Evolutionary conservation across 2,888 invertebrate species (phyloP), one percentile per base, ranked within the genome.

Genomic region (Limnephilus marmoratus): DNA sequence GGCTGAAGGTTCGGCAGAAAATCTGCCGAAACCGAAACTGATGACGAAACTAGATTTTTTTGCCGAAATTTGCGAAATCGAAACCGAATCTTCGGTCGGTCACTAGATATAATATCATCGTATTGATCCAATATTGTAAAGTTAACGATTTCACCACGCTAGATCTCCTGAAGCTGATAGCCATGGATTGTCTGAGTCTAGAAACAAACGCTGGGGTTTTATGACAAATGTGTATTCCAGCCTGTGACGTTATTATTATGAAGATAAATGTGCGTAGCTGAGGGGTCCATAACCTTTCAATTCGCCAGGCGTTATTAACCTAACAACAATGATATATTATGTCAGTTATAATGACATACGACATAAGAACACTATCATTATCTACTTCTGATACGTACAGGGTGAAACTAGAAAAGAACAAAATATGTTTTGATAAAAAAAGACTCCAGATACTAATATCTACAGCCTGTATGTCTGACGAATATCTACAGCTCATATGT

Each of bases 281-380:
- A 88, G 88, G 53, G 82, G 91, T 88, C 53, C 15, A 13, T 91
- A 86, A 80, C 91, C 88, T 88, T 91, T 88, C 7, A 34, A 85
- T 45, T 45, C 86, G 86, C 81, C 31, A 81, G 80, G 88, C 88
- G 88, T 13, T 34, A 24, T n/a, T 37, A 41, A 85, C 24, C n/a
- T 5, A 41, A n/a, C 34, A 85, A 85, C 41, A 18, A 41, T 41
- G 85, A 85, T 18, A 82, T 82, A 31, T 82, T 24, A 24, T 41
- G 85, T 85, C 85, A 85, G 85, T 29, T 18, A 3, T 88, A 37
- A 88, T 81, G 11, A 81, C 3, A 15, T 13, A 82, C 4, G 29
- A 82, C 31, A 11, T 81, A 31, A 31, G 31, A 1, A 81, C 24
- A 81, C 81, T 7, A 24, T 81, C 81, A 81, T 81, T n/a, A 81